Conservation (phyloP, 2,888 invertebrate species). For the Bedellia somnulentella region DNA sequence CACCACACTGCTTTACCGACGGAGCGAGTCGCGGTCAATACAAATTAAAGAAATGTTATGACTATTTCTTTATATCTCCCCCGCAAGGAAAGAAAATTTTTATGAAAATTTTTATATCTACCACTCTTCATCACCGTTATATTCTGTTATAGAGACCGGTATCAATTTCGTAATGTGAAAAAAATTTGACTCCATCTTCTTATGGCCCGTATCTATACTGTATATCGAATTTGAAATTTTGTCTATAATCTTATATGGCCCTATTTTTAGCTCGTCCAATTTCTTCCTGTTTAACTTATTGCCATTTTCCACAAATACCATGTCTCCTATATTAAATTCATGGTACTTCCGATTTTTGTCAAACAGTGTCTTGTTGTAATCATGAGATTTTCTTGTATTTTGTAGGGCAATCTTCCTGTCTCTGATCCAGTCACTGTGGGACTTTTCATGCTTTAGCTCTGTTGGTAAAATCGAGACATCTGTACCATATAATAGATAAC, state of each 20-base stretch:
- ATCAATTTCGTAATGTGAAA: no score
- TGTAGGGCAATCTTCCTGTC: constrained; percentile 14
- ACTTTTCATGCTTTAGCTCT: constrained; percentile 11
- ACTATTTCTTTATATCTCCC: constrained; percentile 3
- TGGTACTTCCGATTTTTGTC: not conserved
- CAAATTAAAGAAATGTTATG: no score
- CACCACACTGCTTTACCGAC: no score
- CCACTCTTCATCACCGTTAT: not conserved
- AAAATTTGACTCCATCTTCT: no score
- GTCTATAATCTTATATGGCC: no score
- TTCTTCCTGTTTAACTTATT: constrained; percentile 7
- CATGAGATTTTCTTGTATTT: constrained; percentile 14
- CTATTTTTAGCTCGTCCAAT: no score
- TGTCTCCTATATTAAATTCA: constrained; percentile 1
- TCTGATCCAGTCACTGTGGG: constrained; percentile 7
- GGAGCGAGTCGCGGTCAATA: no score
- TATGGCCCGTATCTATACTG: constrained; percentile 6
- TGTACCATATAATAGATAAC: constrained; percentile 15
- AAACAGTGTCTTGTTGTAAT: not conserved
- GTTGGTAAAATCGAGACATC: constrained; percentile 13
- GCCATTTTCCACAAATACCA: constrained; percentile 16
- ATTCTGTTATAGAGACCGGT: not conserved
- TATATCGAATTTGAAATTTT: constrained; percentile 8
- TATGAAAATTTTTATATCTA: not conserved
- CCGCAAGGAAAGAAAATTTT: constrained; percentile 1